Base-by-base conservation (phyloP, 2,888 invertebrate species). In the Ormyrus thymus region DNA sequence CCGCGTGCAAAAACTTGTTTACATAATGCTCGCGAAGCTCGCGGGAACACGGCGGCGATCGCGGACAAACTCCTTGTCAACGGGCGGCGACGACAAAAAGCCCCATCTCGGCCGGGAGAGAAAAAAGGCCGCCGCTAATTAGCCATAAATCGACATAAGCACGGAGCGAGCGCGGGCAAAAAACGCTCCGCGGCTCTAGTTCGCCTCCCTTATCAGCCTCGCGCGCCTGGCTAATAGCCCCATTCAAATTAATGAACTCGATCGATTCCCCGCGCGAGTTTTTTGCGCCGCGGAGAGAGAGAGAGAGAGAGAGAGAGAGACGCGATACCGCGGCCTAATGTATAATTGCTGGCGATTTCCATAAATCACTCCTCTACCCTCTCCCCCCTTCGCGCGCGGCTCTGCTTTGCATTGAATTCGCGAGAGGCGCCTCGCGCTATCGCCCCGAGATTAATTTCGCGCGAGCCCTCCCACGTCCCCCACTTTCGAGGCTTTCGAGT, bases 301-400 rank as follows among this genome's bases (percentile, higher is more conserved):
- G n/a, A n/a, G n/a, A n/a, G n/a, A n/a, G n/a, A 29, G 29, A 29
- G 29, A 4, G 29, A 29, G 29, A 29, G 29, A 46, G 9, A 75
- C 0, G 59, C 59, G 78, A 76, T 72, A 76, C n/a, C 8, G 8
- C 13, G 29, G 10, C 61, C 79, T 72, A 76, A 79, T 76, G 72
- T 65, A 79, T 76, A 79, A 79, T 79, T 79, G 79, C 71, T 48
- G 59, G 62, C 64, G 78, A 79, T 79, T 79, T 79, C 58, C 79
- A 79, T 79, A 79, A 79, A 79, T 79, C 79, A 79, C 78, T 62
- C 51, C 29, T 29, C 29, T 29, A 29, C 29, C 55, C 15, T 29
- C 53, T 59, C 65, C 55, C 55, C 56, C 58, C 10, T 48, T 46
- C 45, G 46, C 45, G 8, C 10, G 56, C 48, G 46, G 10, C 66